These are phyloP conservation scores for Pipistrellus pygmaeus DNA, from an alignment of 2,797 vertebrate genomes.

Conservation along the genomic window DNA sequence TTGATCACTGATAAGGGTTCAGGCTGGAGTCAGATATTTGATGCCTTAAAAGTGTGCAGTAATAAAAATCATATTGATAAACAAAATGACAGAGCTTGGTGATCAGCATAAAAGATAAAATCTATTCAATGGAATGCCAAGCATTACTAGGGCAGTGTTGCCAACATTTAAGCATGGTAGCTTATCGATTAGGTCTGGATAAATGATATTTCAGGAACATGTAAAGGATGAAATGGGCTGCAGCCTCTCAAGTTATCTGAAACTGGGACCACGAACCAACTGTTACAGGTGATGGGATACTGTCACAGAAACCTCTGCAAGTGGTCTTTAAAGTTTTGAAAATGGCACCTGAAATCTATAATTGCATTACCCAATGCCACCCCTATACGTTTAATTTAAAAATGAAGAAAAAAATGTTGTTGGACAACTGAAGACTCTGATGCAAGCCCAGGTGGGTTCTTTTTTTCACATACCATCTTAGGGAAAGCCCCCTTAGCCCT, in stretches of 20 bases:
- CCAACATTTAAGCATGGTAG: background rate
- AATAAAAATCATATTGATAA: background rate
- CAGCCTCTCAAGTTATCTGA: background rate
- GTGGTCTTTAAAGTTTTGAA: background rate
- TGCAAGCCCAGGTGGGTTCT: background rate
- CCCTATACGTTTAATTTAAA: background rate
- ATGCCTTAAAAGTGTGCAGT: background rate
- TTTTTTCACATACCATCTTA: background rate
- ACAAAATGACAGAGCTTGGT: background rate
- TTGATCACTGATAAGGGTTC: background rate
- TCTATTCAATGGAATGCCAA: background rate
- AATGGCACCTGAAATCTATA: background rate
- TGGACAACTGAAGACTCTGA: background rate
- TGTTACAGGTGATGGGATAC: background rate
- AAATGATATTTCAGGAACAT: background rate
- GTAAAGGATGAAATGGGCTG: background rate
- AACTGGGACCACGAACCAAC: background rate
- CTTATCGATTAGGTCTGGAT: background rate
- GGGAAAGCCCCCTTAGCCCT: background rate
- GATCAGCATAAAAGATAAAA: background rate
- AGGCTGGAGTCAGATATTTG: background rate
- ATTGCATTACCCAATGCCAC: background rate
- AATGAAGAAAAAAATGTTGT: background rate
- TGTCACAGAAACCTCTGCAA: background rate
- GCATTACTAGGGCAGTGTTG: background rate